phyloP scores from a whole-genome alignment of 2,888 invertebrate genomes.

The Ryuthela nishihirai region DNA sequence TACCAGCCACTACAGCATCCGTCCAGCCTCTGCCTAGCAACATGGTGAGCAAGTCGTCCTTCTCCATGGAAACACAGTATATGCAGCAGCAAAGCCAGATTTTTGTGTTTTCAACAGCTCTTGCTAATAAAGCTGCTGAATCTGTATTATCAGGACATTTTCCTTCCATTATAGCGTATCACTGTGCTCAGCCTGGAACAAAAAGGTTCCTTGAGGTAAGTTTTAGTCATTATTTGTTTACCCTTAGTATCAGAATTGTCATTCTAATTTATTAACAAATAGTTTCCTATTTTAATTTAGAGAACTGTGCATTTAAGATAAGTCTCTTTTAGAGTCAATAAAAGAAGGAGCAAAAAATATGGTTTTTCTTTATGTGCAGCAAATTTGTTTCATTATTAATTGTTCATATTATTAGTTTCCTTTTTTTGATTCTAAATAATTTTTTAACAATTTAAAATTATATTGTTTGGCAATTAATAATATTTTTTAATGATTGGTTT shows the following conservation, averaged over 20 bases:
- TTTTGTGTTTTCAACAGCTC: conserved; percentile 90
- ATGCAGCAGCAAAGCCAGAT: conserved; percentile 97
- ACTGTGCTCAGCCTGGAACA: conserved; percentile 91
- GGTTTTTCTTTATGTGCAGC: background rate
- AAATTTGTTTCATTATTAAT: background rate
- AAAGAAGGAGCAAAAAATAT: too few relatives aligned
- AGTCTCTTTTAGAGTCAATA: background rate
- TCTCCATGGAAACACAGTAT: conserved; percentile 75
- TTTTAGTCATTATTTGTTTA: too few relatives aligned
- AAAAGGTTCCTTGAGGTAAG: conserved; percentile 86
- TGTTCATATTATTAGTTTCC: background rate
- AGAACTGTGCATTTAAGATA: background rate
- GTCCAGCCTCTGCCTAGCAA: conserved; percentile 64
- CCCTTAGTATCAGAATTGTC: too few relatives aligned
- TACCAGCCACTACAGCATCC: conserved; percentile 38
- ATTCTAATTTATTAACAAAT: too few relatives aligned
- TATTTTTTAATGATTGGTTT: too few relatives aligned
- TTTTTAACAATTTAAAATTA: conserved; percentile 1
- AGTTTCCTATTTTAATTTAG: too few relatives aligned
- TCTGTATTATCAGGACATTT: conserved; percentile 83
- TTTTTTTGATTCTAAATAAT: background rate
- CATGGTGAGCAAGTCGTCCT: conserved; percentile 58
- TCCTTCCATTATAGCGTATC: conserved; percentile 88
- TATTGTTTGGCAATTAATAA: too few relatives aligned
- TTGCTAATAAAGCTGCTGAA: conserved; percentile 94